Base-by-base conservation (phyloP, 37 sponge, comb jelly and placozoan genomes). In the Agelas oroides region DNA sequence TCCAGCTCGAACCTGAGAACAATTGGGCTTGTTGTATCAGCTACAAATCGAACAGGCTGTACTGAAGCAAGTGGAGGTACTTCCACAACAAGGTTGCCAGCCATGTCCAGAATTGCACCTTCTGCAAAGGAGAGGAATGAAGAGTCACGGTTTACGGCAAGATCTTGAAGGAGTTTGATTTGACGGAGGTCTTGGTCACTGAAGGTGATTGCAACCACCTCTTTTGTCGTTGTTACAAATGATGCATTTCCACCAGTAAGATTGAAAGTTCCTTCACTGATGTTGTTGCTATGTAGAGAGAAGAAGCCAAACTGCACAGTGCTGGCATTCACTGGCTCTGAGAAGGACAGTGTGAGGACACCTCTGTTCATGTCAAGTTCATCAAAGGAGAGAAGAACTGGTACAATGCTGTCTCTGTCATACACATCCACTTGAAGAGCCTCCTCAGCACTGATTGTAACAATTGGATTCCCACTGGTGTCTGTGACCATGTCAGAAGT, bases 311-410 rank as follows among this genome's bases (percentile, higher is more conserved):
- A 81, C 76, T 78, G 71, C 53, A 92, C 37, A 31, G 90, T 53
- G 23, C 71, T 77, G 46, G 69, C 65, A 59, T 91, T 74, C 37
- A 97, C 74, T 32, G 97, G 97, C 72, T 97, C 97, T 34, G 78
- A 73, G 79, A 97, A 97, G 5, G 87, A 89, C 28, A 97, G 78
- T 18, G 68, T 86, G 34, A 97, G 28, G 24, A 78, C 32, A 39
- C 89, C 95, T 39, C 33, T 70, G 68, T 91, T 77, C 83, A 97
- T 86, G 65, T 97, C 97, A 28, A 97, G 39, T 31, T 53, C 57
- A 52, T 70, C 75, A 79, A 89, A 94, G 31, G 81, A 40, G 1
- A 64, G 53, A 41, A 97, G 53, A 1, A 25, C 3, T 1, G 94
- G 94, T 23, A 33, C 31, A 53, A 91, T 87, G 27, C 59, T 32